phyloP scores from a whole-genome alignment of 1,140 invertebrate genomes.

The Saccostrea cuccullata region DNA sequence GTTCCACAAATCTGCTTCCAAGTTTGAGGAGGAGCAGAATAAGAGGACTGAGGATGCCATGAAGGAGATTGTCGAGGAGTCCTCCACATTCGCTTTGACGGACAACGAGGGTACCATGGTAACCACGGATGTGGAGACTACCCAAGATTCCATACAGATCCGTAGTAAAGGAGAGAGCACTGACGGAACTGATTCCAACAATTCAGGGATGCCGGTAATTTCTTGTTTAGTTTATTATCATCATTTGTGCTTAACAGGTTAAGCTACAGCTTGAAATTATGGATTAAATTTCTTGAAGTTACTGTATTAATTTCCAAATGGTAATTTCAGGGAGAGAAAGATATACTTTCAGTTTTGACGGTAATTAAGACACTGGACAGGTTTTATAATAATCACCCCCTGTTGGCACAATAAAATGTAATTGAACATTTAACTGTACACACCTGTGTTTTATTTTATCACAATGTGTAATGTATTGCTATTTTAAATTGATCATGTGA shows the following conservation, averaged over 20 bases:
- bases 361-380: not conserved
- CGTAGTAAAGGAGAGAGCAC: slow-evolving; percentile 14
- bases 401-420: no score
- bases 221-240: not conserved
- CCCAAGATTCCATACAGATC: slow-evolving; percentile 37
- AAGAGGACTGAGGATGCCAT: slow-evolving; percentile 52
- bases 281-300: not conserved
- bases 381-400: no score
- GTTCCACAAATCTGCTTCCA: slow-evolving; percentile 59
- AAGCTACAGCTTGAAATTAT: not conserved
- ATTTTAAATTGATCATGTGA: no score
- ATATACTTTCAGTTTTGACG: not conserved
- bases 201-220: not conserved
- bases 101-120: slow-evolving; percentile 19
- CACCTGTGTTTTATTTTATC: no score
- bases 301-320: not conserved
- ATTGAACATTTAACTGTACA: no score
- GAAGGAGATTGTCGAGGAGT: slow-evolving; percentile 56
- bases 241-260: no score
- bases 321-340: not conserved
- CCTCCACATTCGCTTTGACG: slow-evolving; percentile 49
- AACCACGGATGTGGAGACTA: slow-evolving; percentile 30
- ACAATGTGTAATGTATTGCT: no score
- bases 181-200: not conserved
- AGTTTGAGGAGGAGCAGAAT: slow-evolving; percentile 58